Base-by-base conservation (phyloP, 2,113 vertebrate genomes). In the Pseudorhombus dupliciocellatus region DNA sequence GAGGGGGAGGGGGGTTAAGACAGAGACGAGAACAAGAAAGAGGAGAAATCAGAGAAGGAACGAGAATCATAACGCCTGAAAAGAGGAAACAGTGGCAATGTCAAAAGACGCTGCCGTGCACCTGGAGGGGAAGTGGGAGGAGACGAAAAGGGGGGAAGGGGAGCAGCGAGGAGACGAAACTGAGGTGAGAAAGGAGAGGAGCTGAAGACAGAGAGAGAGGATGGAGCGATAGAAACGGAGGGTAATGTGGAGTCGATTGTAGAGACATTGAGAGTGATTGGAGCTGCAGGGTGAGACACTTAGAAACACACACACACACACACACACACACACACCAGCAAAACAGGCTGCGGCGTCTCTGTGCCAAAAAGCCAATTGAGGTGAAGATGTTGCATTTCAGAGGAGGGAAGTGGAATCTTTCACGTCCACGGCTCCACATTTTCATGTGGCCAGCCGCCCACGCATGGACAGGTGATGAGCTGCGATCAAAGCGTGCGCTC, bases 161-260 rank as follows among this genome's bases (percentile, higher is more conserved):
- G 66, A 67, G 55, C 4, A 67, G 55, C 4, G 22, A 56, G 37
- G 31, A 76, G 78, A 84, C 69, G 61, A 80, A 71, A 60, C 55
- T 28, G 63, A 81, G 69, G 75, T 46, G 65, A 57, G 12, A 55
- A 46, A 25, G 55, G 63, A 54, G 67, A 55, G 54, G 50, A 73
- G 61, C 24, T 20, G 67, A 73, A 79, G 79, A 74, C 44, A 52
- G 51, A 65, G 7, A 16, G 25, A 82, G 74, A 84, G 85, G 88
- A 88, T 66, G 72, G 80, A 91, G 81, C 52, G 84, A 84, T 80
- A 63, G 73, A 72, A 83, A 51, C 12, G 4, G 75, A 76, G 81
- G 73, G 86, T 84, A 84, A 87, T 80, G 85, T 66, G 73, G 69
- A 71, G 30, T 70, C 88, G 80, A 86, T 86, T 88, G 75, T 81